Evolutionary conservation across 1,140 invertebrate species (phyloP).

Genomic region (Lutraria rhynchaena): DNA sequence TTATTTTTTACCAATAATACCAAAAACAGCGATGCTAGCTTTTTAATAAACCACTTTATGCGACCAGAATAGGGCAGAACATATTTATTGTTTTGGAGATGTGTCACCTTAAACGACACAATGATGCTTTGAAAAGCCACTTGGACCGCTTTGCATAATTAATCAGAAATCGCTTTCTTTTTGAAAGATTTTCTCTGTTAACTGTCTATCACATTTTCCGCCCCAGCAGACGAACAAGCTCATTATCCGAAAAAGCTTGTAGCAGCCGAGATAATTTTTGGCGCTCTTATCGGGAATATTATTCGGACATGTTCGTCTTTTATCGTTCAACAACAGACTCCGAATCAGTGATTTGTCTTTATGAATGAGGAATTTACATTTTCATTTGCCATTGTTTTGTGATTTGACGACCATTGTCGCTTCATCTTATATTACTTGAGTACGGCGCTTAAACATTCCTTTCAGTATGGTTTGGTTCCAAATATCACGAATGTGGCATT

Average conservation of each 20-base stretch:
- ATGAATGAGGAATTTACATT: slow-evolving; percentile 36
- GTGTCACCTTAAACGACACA: slow-evolving; percentile 27
- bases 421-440: too few relatives aligned
- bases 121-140: slow-evolving; percentile 1
- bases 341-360: slow-evolving; percentile 20
- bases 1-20: too few relatives aligned
- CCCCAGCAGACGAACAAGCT: slow-evolving; percentile 25
- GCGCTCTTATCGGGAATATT: slow-evolving; percentile 31
- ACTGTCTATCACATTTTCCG: slow-evolving; percentile 52
- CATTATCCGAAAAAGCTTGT: slow-evolving; percentile 16
- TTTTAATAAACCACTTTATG: too few relatives aligned
- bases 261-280: background rate
- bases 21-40: too few relatives aligned
- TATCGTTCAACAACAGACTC: slow-evolving; percentile 55
- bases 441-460: too few relatives aligned
- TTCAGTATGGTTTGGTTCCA: too few relatives aligned
- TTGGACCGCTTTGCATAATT: slow-evolving; percentile 43
- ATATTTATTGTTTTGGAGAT: too few relatives aligned
- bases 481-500: too few relatives aligned
- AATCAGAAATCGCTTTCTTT: slow-evolving; percentile 25
- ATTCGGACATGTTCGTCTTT: slow-evolving; percentile 26
- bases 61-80: too few relatives aligned
- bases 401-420: too few relatives aligned
- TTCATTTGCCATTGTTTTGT: too few relatives aligned
- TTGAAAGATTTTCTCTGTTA: slow-evolving; percentile 51